These are phyloP conservation scores for Macrophya annulata DNA, from an alignment of 2,888 invertebrate species.

Conservation along the genomic window DNA sequence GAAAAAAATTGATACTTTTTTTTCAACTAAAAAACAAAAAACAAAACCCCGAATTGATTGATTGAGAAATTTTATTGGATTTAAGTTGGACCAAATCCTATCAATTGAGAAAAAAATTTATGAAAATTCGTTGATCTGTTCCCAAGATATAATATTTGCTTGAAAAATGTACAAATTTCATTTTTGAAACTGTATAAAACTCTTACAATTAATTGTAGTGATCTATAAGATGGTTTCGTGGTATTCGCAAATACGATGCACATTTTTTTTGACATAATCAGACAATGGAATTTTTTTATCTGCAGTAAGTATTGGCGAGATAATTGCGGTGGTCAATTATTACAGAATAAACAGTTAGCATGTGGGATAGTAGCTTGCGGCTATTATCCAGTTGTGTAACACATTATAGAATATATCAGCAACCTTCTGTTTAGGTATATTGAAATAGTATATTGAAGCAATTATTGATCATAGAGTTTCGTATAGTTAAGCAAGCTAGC, in stretches of 20 bases:
- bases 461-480: constrained; percentile 30
- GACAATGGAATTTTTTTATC: neutral
- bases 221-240: neutral
- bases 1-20: too few species aligned
- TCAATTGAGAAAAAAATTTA: too few species aligned
- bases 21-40: too few species aligned
- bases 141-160: too few species aligned
- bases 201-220: neutral
- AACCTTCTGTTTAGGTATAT: neutral
- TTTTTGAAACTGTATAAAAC: neutral
- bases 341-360: neutral
- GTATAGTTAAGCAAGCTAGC: neutral
- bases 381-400: neutral
- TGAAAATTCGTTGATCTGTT: too few species aligned
- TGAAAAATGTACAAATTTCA: neutral
- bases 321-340: constrained; percentile 17
- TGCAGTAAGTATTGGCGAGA: neutral
- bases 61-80: too few species aligned
- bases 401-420: neutral
- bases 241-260: neutral
- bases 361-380: neutral
- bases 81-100: too few species aligned
- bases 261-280: neutral
- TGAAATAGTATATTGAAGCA: constrained; percentile 6
- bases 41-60: too few species aligned